phyloP scores from a whole-genome alignment of 2,888 invertebrate species.

The Colletes collaris region DNA sequence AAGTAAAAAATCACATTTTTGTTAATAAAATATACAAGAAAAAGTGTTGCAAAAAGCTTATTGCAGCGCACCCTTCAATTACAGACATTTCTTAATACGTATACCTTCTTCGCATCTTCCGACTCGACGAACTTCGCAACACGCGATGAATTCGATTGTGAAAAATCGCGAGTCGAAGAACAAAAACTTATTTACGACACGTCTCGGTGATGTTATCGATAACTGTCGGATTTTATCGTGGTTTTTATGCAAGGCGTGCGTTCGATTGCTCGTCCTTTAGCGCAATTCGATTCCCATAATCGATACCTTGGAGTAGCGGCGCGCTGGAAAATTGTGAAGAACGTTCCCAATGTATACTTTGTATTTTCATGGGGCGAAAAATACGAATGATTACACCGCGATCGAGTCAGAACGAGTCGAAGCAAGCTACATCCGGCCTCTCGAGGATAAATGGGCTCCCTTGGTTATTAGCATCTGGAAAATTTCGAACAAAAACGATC shows the following conservation, averaged over 20 bases:
- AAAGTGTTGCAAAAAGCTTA: too few species aligned
- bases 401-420: constrained; percentile 11
- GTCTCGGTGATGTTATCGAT: constrained; percentile 27
- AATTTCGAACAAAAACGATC: constrained; percentile 2
- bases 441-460: constrained; percentile 24
- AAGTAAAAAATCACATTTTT: too few species aligned
- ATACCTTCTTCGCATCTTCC: too few species aligned
- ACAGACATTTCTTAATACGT: too few species aligned
- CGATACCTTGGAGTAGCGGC: constrained; percentile 6
- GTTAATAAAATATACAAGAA: too few species aligned
- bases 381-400: constrained; percentile 44
- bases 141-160: constrained; percentile 14
- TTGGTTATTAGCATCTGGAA: constrained; percentile 9
- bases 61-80: too few species aligned
- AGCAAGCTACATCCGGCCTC: constrained; percentile 6
- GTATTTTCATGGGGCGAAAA: constrained; percentile 25
- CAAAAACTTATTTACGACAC: constrained; percentile 19
- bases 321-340: constrained; percentile 14
- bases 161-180: neutral
- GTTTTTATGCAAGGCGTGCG: neutral
- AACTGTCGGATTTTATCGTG: constrained; percentile 10
- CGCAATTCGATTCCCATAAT: constrained; percentile 32
- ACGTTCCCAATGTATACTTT: constrained; percentile 18
- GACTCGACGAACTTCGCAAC: neutral
- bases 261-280: constrained; percentile 28